Evolutionary conservation across 2,888 invertebrate genomes (phyloP).

Genomic region (Macrosoma leucophasiata): DNA sequence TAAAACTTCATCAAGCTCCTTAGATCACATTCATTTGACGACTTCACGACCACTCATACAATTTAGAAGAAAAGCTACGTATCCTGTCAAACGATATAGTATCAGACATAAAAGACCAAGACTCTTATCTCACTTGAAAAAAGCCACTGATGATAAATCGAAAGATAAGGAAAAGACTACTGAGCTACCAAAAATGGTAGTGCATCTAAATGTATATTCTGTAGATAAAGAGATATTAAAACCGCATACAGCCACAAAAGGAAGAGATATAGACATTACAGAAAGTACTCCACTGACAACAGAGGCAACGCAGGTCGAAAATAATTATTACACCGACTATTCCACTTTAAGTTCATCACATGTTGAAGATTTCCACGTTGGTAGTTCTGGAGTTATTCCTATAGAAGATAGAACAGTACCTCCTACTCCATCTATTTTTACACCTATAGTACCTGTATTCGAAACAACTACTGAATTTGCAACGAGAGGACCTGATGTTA

Average conservation of each 20-base stretch:
- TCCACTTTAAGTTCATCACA: slow-evolving; percentile 43
- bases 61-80: slow-evolving; percentile 50
- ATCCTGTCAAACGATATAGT: slow-evolving; percentile 34
- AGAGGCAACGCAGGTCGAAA: slow-evolving; percentile 17
- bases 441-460: slow-evolving; percentile 36
- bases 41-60: slow-evolving; percentile 50
- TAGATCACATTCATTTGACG: slow-evolving; percentile 53
- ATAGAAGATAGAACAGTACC: slow-evolving; percentile 32
- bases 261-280: slow-evolving; percentile 22
- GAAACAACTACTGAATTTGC: slow-evolving; percentile 30
- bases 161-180: slow-evolving; percentile 26
- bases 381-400: slow-evolving; percentile 60
- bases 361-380: slow-evolving; percentile 58
- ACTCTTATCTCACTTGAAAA: slow-evolving; percentile 23
- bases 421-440: slow-evolving; percentile 26
- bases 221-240: slow-evolving; percentile 48
- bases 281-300: slow-evolving; percentile 17
- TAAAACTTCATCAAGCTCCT: slow-evolving; percentile 24
- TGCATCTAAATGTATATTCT: slow-evolving; percentile 80
- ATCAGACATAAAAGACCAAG: slow-evolving; percentile 37
- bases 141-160: slow-evolving; percentile 15
- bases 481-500: slow-evolving; percentile 44
- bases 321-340: slow-evolving; percentile 31
- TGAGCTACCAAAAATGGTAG: slow-evolving; percentile 75
- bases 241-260: slow-evolving; percentile 19